Evolutionary conservation across 2,113 vertebrate species (phyloP), one percentile per base, ranked within the genome.

Genomic region (Dasyornis broadbenti): DNA sequence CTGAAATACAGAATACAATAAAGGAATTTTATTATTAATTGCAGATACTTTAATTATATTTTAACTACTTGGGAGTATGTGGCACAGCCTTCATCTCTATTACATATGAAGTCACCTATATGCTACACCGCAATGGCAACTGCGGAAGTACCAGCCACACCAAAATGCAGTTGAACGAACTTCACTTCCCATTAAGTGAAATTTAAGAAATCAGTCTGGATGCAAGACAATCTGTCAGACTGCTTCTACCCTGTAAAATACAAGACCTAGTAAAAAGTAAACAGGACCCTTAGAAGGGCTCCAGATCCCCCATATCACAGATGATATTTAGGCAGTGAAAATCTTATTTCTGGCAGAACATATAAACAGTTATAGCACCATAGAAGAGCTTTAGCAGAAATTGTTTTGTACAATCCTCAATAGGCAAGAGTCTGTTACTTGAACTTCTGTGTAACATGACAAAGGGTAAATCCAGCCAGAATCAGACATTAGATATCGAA

Each of bases 291-390:
- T 40, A 39, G 37, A 79, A 85, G 86, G 21, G 27, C 30, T 75
- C 42, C 66, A 80, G 53, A 69, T 66, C 2, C 15, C 13, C 27
- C 19, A 57, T 33, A 66, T 33, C 47, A 21, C 42, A 31, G 28
- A 39, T 22, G 42, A 53, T 56, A 63, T 24, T 70, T 81, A 86
- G 57, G 82, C 42, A 93, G 40, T 9, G 30, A 89, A 40, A 72
- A 35, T 40, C 21, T 68, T 73, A 57, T 40, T 86, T 77, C 70
- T 78, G 52, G 28, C 24, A 65, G 40, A 87, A 82, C 42, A 70
- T 54, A 49, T 78, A 28, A 78, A 73, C 22, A 66, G 42, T 40
- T 86, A 37, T 0, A 78, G 30, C n/a, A 70, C 26, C 0, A 0
- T 2, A 45, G 28, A 93, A 75, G 10, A 87, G 26, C 64, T 91